phyloP scores from a whole-genome alignment of 2,888 invertebrate genomes.

The Plebejus argus region DNA sequence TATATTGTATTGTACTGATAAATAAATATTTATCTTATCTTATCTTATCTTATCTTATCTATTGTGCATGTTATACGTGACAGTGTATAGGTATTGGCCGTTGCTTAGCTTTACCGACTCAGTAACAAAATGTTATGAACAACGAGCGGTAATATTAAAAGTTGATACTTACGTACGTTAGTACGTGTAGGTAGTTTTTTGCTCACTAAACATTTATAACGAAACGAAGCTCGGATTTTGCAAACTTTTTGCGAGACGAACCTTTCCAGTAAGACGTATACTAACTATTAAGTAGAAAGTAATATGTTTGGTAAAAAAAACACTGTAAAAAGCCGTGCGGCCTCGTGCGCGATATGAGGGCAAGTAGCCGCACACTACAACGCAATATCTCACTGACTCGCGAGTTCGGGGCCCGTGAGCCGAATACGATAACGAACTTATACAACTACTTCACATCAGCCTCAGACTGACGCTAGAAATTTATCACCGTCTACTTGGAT shows the following conservation, averaged over 20 bases:
- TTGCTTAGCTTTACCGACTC: too few relatives aligned
- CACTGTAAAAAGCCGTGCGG: not conserved
- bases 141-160: not conserved
- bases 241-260: not conserved
- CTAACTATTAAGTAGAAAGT: not conserved
- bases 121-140: too few relatives aligned
- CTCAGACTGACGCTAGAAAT: not conserved
- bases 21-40: too few relatives aligned
- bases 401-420: not conserved
- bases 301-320: not conserved
- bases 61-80: too few relatives aligned
- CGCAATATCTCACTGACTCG: not conserved
- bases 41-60: too few relatives aligned
- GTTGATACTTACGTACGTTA: not conserved
- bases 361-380: too few relatives aligned
- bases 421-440: not conserved
- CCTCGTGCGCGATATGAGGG: not conserved
- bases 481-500: not conserved
- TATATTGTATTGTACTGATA: too few relatives aligned
- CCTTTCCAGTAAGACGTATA: not conserved
- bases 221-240: not conserved
- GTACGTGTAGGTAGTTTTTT: too few relatives aligned
- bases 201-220: not conserved
- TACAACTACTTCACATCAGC: not conserved
- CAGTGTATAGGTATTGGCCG: too few relatives aligned